Conservation (phyloP, 1,140 invertebrate genomes). For the Lordiphosa mommai region DNA sequence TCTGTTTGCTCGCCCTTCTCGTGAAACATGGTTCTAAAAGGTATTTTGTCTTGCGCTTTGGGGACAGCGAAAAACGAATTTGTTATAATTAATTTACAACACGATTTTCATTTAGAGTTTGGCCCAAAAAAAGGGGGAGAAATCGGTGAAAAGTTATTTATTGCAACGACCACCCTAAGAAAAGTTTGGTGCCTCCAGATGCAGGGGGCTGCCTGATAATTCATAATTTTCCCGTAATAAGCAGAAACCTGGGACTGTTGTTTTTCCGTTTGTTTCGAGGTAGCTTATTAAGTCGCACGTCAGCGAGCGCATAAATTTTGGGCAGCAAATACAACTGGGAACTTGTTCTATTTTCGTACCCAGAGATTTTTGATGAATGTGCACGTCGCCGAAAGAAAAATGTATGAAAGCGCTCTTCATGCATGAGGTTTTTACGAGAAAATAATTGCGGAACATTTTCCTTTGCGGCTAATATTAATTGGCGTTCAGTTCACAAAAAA, state of each 20-base stretch:
- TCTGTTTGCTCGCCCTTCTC: background rate
- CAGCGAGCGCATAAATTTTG: conserved; percentile 69
- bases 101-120: conserved; percentile 47
- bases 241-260: background rate
- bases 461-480: conserved; percentile 56
- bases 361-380: conserved; percentile 70
- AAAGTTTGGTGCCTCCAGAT: conserved; percentile 5
- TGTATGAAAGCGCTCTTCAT: conserved; percentile 70
- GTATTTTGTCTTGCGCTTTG: conserved; percentile 19
- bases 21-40: conserved; percentile 2
- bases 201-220: conserved; percentile 31
- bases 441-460: conserved; percentile 74
- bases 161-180: conserved; percentile 25
- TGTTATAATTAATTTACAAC: conserved; percentile 77
- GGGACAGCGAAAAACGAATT: conserved; percentile 41
- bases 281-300: conserved; percentile 72
- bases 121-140: conserved; percentile 11
- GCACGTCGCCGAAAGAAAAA: conserved; percentile 70
- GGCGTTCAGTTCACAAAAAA: conserved; percentile 38
- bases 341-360: conserved; percentile 65
- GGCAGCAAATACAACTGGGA: conserved; percentile 33
- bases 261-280: background rate
- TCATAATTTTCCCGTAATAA: conserved; percentile 49
- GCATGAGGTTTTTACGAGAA: conserved; percentile 76
- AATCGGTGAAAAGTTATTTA: conserved; percentile 55